Conservation (phyloP, 2,113 vertebrate species). For the Orthonyx spaldingii region DNA sequence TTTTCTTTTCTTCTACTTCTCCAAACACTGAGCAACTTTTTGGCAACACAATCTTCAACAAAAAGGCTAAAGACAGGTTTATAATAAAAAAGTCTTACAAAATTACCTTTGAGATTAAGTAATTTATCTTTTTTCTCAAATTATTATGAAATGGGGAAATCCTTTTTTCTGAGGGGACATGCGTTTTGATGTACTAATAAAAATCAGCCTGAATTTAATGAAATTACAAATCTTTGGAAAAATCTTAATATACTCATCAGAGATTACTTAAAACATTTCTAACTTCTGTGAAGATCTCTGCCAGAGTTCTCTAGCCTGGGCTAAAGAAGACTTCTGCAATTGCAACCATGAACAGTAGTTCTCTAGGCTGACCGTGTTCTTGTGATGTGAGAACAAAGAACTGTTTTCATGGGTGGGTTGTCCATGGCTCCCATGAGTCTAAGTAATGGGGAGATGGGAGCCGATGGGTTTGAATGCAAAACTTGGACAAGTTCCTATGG, state of each 20-base stretch:
- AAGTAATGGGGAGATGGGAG: neutral
- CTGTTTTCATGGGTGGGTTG: neutral
- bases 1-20: neutral
- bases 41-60: neutral
- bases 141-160: neutral
- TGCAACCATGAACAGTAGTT: neutral
- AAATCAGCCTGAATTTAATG: neutral
- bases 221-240: neutral
- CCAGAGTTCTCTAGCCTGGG: neutral
- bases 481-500: neutral
- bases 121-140: neutral
- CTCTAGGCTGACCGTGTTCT: neutral
- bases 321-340: neutral
- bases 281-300: neutral
- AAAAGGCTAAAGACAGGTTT: neutral
- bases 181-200: neutral
- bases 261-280: neutral
- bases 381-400: neutral
- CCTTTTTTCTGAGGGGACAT: neutral
- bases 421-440: neutral
- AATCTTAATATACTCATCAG: neutral
- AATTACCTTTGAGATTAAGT: neutral
- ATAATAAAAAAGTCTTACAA: neutral
- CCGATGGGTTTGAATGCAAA: neutral
- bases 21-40: neutral